Percentiles rank a stretch among this genome's conserved stretches.
Conservation (phyloP, 2,888 invertebrate species). For the Thera britannica region DNA sequence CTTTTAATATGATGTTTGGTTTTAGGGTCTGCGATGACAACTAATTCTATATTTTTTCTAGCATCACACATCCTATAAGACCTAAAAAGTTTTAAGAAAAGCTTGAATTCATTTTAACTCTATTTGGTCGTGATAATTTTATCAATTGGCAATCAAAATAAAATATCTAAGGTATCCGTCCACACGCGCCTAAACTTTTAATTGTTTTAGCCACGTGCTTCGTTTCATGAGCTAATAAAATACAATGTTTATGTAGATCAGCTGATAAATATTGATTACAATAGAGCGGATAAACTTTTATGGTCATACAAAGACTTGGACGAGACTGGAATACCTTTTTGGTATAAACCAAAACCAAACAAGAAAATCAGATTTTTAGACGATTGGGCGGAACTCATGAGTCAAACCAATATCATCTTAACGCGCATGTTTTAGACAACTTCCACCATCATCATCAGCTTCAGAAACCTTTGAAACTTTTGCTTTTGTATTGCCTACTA, state of each 20-base stretch:
- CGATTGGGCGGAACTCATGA: no score
- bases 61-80: no score
- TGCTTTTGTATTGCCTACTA: no score
- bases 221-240: constrained; percentile 31
- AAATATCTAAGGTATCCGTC: constrained; percentile 10
- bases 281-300: constrained; percentile 28
- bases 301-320: constrained; percentile 9
- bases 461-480: no score
- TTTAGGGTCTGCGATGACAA: no score
- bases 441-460: no score
- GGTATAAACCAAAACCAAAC: constrained; percentile 12
- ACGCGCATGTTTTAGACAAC: no score
- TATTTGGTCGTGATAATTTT: background rate
- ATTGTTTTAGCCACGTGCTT: constrained; percentile 37
- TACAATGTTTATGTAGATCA: constrained; percentile 39
- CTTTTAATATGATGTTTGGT: no score
- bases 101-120: background rate
- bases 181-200: constrained; percentile 30
- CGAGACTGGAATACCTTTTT: constrained; percentile 14
- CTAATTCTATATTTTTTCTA: no score
- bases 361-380: no score
- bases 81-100: background rate
- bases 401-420: no score
- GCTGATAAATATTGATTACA: constrained; percentile 38
- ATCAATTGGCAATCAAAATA: constrained; percentile 20